Conservation (phyloP, 2,113 vertebrate genomes). For the Laterallus jamaicensis region DNA sequence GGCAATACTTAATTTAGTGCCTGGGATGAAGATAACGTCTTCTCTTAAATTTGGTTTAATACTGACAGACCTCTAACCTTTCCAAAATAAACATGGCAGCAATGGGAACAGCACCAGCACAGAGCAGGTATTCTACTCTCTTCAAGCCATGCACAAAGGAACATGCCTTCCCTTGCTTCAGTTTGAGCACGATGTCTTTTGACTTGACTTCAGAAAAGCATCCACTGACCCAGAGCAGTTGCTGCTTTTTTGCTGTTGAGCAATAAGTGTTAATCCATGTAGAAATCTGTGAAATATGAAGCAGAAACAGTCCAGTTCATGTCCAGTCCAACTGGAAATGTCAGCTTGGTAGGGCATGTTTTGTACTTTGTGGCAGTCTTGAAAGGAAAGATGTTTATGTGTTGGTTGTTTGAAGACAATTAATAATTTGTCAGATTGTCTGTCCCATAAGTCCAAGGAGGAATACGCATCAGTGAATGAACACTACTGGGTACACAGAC, state of each 20-base stretch:
- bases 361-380: neutral
- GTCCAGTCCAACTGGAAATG: conserved; percentile 8
- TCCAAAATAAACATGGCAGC: neutral
- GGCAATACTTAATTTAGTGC: neutral
- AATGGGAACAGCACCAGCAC: neutral
- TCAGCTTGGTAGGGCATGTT: neutral
- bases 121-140: neutral
- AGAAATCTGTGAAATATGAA: conserved; percentile 44
- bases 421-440: neutral
- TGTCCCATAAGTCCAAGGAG: neutral
- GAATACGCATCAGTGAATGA: neutral
- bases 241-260: neutral
- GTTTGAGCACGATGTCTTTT: neutral
- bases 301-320: conserved; percentile 19
- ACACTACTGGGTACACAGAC: neutral
- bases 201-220: conserved; percentile 11
- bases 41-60: neutral
- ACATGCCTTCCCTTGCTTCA: neutral
- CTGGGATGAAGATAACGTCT: neutral
- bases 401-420: neutral
- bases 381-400: neutral
- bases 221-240: conserved; percentile 10
- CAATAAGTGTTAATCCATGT: conserved; percentile 10
- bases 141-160: neutral
- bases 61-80: neutral